phyloP scores from a whole-genome alignment of 2,797 vertebrate species.

The Tenualosa ilisha region DNA sequence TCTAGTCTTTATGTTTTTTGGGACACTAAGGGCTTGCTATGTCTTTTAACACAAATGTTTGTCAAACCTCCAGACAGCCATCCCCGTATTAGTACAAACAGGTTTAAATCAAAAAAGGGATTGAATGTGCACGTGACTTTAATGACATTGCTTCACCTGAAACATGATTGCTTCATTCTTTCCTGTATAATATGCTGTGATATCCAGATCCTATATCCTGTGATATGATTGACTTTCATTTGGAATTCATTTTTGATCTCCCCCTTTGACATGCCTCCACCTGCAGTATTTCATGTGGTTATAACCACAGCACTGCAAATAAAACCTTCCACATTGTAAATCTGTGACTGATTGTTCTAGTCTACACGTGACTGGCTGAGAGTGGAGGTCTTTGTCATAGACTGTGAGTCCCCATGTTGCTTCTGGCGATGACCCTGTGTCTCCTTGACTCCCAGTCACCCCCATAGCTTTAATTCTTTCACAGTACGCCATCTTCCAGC shows the following conservation, averaged over 20 bases:
- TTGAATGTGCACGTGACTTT: not conserved
- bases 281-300: constrained; percentile 34
- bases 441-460: constrained; percentile 50
- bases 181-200: not conserved
- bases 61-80: not conserved
- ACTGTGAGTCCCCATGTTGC: not conserved
- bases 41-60: not conserved
- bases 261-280: not conserved
- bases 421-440: constrained; percentile 52
- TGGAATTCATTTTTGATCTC: constrained; percentile 11
- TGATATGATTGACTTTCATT: not conserved
- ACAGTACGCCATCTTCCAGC: constrained; percentile 61
- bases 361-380: not conserved
- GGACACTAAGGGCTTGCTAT: not conserved
- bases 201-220: not conserved
- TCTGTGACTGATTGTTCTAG: constrained; percentile 11
- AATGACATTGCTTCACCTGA: not conserved
- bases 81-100: not conserved
- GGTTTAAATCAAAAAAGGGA: not conserved
- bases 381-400: not conserved
- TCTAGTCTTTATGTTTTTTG: not conserved
- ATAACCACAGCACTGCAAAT: constrained; percentile 32
- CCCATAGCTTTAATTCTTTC: constrained; percentile 60
- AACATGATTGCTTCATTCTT: not conserved
- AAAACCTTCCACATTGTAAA: not conserved